A percentile compares a stretch with the other conserved stretches of the same genome.
These are phyloP conservation scores for Lutjanus argentimaculatus DNA, from an alignment of 2,797 vertebrate species.

Conservation along the genomic window DNA sequence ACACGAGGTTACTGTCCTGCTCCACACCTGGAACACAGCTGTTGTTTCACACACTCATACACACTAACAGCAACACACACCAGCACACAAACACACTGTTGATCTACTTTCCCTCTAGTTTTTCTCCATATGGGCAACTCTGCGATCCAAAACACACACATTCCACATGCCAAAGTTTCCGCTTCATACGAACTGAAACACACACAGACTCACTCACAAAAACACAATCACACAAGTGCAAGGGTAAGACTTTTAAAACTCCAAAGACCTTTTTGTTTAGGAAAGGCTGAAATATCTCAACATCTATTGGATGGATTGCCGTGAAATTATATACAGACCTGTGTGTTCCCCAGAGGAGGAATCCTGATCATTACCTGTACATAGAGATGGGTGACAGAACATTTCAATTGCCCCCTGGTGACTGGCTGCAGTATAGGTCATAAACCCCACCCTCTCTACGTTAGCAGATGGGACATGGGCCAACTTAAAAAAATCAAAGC, in stretches of 20 bases:
- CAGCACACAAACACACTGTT: constrained; percentile 12
- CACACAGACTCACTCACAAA: not conserved
- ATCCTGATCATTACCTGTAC: no score
- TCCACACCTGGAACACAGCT: constrained; percentile 63
- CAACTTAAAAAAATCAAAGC: no score
- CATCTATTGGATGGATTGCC: not conserved
- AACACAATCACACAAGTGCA: no score
- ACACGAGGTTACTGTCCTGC: constrained; percentile 27
- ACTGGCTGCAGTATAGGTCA: no score
- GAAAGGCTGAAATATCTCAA: no score
- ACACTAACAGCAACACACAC: not conserved
- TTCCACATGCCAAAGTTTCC: constrained; percentile 54
- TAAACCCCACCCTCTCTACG: no score
- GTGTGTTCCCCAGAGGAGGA: not conserved
- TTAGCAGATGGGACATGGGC: no score
- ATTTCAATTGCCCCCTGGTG: no score
- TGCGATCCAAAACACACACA: constrained; percentile 54
- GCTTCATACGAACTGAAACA: constrained; percentile 35
- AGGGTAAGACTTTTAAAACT: not conserved
- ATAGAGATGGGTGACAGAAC: no score
- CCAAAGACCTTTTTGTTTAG: constrained; percentile 14
- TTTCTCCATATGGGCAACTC: constrained; percentile 27
- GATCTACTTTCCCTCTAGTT: constrained; percentile 10
- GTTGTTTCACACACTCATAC: not conserved
- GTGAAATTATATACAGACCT: not conserved